These are phyloP conservation scores for Drosophila prolongata DNA, from an alignment of 2,888 invertebrate genomes.

Conservation along the genomic window DNA sequence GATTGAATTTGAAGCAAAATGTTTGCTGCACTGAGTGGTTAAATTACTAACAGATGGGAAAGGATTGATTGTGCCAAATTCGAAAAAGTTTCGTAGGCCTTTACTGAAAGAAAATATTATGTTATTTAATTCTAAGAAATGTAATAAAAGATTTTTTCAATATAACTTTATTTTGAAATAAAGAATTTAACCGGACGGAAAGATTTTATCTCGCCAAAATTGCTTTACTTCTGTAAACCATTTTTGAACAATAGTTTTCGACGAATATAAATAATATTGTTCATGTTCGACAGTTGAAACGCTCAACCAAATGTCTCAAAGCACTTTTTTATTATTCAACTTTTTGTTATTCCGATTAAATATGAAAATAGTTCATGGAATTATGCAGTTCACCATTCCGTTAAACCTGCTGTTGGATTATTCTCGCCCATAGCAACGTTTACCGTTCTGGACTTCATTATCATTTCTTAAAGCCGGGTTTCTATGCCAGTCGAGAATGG, in stretches of 20 bases:
- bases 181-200: too few species aligned
- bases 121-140: too few species aligned
- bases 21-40: neutral
- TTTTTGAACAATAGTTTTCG: too few species aligned
- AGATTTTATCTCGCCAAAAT: too few species aligned
- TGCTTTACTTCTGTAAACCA: too few species aligned
- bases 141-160: too few species aligned
- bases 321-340: neutral
- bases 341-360: conserved; percentile 1
- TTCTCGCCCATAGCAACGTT: conserved; percentile 31
- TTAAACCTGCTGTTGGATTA: conserved; percentile 58
- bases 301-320: too few species aligned
- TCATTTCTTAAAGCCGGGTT: conserved; percentile 61
- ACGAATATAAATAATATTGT: too few species aligned
- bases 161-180: too few species aligned
- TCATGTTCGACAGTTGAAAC: too few species aligned
- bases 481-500: conserved; percentile 45
- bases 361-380: conserved; percentile 25
- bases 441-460: conserved; percentile 71
- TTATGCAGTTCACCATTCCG: conserved; percentile 23
- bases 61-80: neutral
- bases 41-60: conserved; percentile 5
- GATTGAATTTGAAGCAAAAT: conserved; percentile 63
- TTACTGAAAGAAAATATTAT: too few species aligned
- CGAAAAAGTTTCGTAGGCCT: too few species aligned